phyloP scores from a whole-genome alignment of 2,113 vertebrate genomes.

The Erinaceus europaeus region DNA sequence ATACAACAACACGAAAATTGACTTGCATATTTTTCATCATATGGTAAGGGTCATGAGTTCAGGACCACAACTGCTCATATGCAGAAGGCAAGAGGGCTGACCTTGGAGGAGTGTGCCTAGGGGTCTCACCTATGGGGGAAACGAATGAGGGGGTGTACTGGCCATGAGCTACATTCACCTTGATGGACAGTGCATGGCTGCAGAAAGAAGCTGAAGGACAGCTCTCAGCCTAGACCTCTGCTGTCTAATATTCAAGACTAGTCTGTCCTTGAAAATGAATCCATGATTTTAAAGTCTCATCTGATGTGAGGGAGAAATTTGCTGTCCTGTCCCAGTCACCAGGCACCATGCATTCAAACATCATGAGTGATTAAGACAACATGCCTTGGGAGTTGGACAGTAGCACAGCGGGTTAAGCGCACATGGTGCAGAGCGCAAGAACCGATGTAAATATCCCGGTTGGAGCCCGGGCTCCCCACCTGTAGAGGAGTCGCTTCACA shows the following conservation, averaged over 20 bases:
- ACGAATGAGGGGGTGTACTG: too few relatives aligned
- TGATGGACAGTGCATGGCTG: neutral
- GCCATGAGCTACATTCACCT: rapidly evolving
- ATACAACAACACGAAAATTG: too few relatives aligned
- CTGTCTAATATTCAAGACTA: neutral
- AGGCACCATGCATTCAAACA: neutral
- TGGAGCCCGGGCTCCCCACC: too few relatives aligned
- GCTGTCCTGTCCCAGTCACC: neutral
- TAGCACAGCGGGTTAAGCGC: too few relatives aligned
- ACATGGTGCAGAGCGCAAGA: too few relatives aligned
- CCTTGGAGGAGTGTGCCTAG: neutral
- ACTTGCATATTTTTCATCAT: too few relatives aligned
- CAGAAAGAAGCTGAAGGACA: neutral
- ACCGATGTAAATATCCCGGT: too few relatives aligned
- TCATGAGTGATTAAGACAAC: neutral
- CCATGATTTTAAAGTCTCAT: neutral
- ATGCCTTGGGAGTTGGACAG: too few relatives aligned
- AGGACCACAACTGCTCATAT: too few relatives aligned
- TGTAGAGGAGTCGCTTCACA: too few relatives aligned
- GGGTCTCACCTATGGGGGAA: neutral
- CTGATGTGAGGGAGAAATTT: neutral
- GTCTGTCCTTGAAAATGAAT: neutral
- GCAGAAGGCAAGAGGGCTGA: too few relatives aligned
- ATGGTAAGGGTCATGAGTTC: too few relatives aligned
- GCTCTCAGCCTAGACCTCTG: neutral